Conservation (phyloP, 2,888 invertebrate genomes). For the Meiosimyza decipiens region DNA sequence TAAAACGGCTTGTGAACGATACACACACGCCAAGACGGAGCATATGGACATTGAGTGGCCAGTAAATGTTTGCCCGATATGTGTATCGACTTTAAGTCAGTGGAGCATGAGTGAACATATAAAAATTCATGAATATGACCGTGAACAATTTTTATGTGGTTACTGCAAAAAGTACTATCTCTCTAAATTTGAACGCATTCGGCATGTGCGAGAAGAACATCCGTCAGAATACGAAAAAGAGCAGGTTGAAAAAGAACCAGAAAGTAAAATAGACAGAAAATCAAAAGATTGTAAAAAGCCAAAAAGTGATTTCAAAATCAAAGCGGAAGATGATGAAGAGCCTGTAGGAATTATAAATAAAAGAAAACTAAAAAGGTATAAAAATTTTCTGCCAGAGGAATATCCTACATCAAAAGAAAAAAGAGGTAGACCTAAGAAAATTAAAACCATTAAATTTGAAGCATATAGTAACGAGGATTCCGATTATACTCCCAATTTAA, state of each 20-base stretch:
- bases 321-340: too few relatives aligned
- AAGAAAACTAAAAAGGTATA: too few relatives aligned
- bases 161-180: slow-evolving; percentile 28
- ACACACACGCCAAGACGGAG: slow-evolving; percentile 37
- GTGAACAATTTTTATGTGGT: slow-evolving; percentile 15
- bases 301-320: too few relatives aligned
- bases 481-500: too few relatives aligned
- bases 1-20: slow-evolving; percentile 34
- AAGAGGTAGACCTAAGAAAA: too few relatives aligned
- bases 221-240: not conserved
- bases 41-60: slow-evolving; percentile 41
- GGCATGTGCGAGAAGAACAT: not conserved
- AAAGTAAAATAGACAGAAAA: not conserved
- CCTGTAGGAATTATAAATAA: too few relatives aligned
- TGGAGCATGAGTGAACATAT: slow-evolving; percentile 22
- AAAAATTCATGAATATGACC: slow-evolving; percentile 34
- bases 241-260: not conserved
- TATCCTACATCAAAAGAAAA: too few relatives aligned
- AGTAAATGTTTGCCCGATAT: slow-evolving; percentile 37
- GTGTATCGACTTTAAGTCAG: slow-evolving; percentile 28
- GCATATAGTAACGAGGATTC: too few relatives aligned
- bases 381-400: too few relatives aligned
- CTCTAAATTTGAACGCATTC: not conserved
- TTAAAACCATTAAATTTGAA: too few relatives aligned
- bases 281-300: too few relatives aligned